A percentile compares a stretch with the other conserved stretches of the same genome.
phyloP scores from a whole-genome alignment of 2,113 vertebrate genomes.

The Oreochromis tanganicae region DNA sequence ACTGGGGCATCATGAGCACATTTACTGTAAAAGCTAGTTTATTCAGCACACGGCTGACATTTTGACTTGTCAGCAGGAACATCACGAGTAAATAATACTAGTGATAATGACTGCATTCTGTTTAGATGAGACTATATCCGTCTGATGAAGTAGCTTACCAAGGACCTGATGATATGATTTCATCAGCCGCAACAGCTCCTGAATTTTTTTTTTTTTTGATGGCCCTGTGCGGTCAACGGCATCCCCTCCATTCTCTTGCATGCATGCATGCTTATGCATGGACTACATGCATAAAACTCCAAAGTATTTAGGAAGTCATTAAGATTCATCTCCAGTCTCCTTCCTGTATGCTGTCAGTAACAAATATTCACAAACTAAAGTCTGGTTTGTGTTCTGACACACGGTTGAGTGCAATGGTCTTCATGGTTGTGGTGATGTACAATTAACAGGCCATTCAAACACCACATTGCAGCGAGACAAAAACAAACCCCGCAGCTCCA shows the following conservation, averaged over 20 bases:
- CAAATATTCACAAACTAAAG: neutral
- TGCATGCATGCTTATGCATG: neutral
- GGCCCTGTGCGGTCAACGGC: fast-evolving
- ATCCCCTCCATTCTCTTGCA: neutral
- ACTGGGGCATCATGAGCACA: neutral
- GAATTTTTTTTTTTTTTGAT: fast-evolving
- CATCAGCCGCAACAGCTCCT: neutral
- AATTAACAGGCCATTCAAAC: neutral
- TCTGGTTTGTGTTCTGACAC: neutral
- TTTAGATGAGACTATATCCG: neutral
- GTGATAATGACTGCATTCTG: neutral
- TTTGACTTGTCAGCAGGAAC: neutral
- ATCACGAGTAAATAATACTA: neutral
- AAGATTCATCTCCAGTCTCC: neutral
- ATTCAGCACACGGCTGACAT: neutral
- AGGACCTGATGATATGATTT: neutral
- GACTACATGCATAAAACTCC: neutral
- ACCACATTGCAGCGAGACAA: neutral
- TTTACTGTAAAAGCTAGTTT: neutral
- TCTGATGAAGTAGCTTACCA: neutral
- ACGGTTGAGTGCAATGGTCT: neutral
- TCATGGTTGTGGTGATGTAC: neutral
- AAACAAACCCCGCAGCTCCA: neutral
- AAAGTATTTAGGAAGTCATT: neutral
- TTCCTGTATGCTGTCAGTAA: neutral